phyloP scores from a whole-genome alignment of 2,113 vertebrate genomes.

The Passerina amoena region DNA sequence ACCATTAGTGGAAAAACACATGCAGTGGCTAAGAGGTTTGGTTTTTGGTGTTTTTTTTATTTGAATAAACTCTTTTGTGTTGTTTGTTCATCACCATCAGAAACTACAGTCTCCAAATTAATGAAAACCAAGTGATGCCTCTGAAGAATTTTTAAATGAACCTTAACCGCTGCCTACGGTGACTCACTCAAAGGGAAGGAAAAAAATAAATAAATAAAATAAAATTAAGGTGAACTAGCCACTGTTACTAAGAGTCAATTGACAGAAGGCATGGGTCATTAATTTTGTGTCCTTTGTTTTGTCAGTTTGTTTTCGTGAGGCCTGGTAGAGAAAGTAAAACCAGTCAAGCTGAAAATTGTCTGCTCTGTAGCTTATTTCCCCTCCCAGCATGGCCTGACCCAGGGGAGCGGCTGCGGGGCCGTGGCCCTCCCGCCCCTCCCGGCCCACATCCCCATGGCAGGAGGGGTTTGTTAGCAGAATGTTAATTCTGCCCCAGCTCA shows the following conservation, averaged over 20 bases:
- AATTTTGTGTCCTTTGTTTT: constrained; percentile 99
- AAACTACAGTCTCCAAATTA: constrained; percentile 85
- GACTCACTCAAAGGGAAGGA: constrained; percentile 72
- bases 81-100: constrained; percentile 69
- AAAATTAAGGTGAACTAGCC: constrained; percentile 85
- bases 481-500: constrained; percentile 65
- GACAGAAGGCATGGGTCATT: constrained; percentile 95
- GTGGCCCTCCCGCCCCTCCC: constrained; percentile 63
- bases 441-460: background rate
- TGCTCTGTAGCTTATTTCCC: constrained; percentile 94
- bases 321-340: constrained; percentile 97
- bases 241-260: constrained; percentile 91
- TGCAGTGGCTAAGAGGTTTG: background rate
- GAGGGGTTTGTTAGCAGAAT: constrained; percentile 25
- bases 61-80: constrained; percentile 12
- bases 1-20: background rate
- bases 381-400: constrained; percentile 88
- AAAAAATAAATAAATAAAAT: constrained; percentile 36
- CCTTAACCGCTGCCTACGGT: constrained; percentile 84
- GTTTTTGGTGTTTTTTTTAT: background rate
- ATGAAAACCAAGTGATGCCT: constrained; percentile 83
- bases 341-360: constrained; percentile 99
- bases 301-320: constrained; percentile 99
- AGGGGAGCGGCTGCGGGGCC: constrained; percentile 81
- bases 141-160: constrained; percentile 82